Base-by-base conservation (phyloP, 2,113 vertebrate genomes). In the Python bivittatus region DNA sequence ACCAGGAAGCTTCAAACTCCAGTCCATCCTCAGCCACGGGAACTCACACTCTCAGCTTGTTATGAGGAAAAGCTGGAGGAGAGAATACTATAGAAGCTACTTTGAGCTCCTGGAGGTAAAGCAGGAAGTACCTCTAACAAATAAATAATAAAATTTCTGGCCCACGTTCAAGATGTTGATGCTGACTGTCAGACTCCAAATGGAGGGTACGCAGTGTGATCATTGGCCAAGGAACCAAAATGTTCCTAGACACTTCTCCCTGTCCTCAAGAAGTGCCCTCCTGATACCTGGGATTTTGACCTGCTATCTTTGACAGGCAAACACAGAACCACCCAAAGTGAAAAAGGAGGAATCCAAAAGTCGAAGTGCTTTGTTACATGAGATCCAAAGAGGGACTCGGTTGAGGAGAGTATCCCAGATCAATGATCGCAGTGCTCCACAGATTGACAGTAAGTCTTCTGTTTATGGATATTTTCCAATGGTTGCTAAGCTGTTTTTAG, bases 341-440 rank as follows among this genome's bases (percentile, higher is more conserved):
- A 95, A 72, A 23, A 98, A 95, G 92, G 95, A 96, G 91, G 97
- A 97, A 15, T 97, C 95, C 91, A 98, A 97, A 96, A 98, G 98
- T 42, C 98, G 99, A 53, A 98, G 94, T 0, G 99, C 99, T 0
- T 97, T 99, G 72, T 68, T 99, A 94, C 97, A 98, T 1, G 99
- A 99, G 57, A 99, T 99, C 97, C 99, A 99, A 94, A 99, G 98
- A 97, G 99, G 99, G 95, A 95, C 98, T 92, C 98, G 96, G 85
- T 96, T 99, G 2, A 98, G 97, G 84, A 99, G 98, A 95, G 99
- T 99, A 94, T 96, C 97, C 0, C 98, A 99, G 92, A 96, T 98
- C 97, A 99, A 98, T 2, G 99, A 99, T 96, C 98, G 98, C 86
- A 99, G 99, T 0, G 97, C 98, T 7, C 99, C 99, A 0, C 95